These are phyloP conservation scores for Caracal caracal DNA, from an alignment of 2,113 vertebrate species.

Conservation along the genomic window DNA sequence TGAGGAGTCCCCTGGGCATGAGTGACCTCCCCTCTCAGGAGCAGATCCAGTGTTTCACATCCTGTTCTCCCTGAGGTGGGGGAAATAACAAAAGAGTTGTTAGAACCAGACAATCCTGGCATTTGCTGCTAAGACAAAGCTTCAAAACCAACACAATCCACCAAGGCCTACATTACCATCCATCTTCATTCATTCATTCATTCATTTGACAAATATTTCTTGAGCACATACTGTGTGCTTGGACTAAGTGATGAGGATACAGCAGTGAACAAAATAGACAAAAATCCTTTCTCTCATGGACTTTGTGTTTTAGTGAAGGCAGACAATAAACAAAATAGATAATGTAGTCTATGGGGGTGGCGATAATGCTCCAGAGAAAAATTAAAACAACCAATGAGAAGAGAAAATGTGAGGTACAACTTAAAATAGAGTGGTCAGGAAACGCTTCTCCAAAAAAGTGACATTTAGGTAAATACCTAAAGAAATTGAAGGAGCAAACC, in stretches of 20 bases:
- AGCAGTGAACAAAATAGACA: neutral
- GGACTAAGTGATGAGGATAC: neutral
- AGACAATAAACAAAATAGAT: neutral
- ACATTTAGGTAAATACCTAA: neutral
- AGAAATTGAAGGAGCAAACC: neutral
- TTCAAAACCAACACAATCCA: neutral
- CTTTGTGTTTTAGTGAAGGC: neutral
- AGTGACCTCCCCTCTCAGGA: neutral
- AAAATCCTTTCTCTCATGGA: neutral
- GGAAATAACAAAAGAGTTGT: neutral
- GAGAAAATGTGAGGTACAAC: neutral
- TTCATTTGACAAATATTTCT: neutral
- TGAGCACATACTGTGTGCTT: neutral
- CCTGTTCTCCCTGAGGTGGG: neutral
- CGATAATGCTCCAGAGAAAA: neutral
- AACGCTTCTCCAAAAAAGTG: neutral
- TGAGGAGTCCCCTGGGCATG: neutral
- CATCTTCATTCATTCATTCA: neutral
- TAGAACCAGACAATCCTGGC: neutral
- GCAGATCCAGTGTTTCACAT: neutral
- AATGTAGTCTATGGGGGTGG: neutral
- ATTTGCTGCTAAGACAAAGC: neutral
- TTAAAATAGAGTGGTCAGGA: neutral
- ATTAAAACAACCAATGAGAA: neutral
- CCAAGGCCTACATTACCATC: neutral